A percentile compares a stretch with the other conserved stretches of the same genome.
Conservation (phyloP, 1,140 invertebrate genomes). For the Gryllus bimaculatus region DNA sequence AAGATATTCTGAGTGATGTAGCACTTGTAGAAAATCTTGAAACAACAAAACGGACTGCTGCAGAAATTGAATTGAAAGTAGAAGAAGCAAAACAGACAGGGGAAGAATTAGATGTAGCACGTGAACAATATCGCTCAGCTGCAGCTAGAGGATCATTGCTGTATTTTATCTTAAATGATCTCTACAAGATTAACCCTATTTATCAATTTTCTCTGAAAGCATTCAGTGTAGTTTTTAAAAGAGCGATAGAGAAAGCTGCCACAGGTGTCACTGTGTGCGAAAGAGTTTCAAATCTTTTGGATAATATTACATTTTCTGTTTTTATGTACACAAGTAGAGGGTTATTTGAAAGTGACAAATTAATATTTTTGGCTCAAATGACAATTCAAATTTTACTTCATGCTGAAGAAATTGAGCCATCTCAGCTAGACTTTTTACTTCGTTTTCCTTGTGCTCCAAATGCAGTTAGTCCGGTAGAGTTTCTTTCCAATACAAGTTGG, state of each 20-base stretch:
- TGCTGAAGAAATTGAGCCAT: slow-evolving; percentile 53
- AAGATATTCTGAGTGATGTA: slow-evolving; percentile 85
- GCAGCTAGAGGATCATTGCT: slow-evolving; percentile 78
- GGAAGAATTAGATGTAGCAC: slow-evolving; percentile 77
- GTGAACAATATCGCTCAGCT: slow-evolving; percentile 80
- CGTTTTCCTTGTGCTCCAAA: slow-evolving; percentile 59
- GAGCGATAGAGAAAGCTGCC: slow-evolving; percentile 65
- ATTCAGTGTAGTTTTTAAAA: slow-evolving; percentile 86
- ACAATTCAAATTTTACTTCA: slow-evolving; percentile 58
- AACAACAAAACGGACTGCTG: slow-evolving; percentile 84
- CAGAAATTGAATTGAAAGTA: slow-evolving; percentile 75
- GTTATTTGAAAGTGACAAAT: slow-evolving; percentile 86
- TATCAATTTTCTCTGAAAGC: slow-evolving; percentile 96
- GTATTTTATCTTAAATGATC: slow-evolving; percentile 90
- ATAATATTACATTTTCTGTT: slow-evolving; percentile 78
- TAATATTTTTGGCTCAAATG: slow-evolving; percentile 85
- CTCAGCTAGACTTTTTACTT: slow-evolving; percentile 81
- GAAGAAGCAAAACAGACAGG: slow-evolving; percentile 76
- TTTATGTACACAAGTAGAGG: slow-evolving; percentile 83
- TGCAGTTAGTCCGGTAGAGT: slow-evolving; percentile 68
- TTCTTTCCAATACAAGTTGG: slow-evolving; percentile 75
- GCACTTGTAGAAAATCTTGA: slow-evolving; percentile 87
- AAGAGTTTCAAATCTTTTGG: slow-evolving; percentile 69
- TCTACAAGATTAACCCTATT: slow-evolving; percentile 89
- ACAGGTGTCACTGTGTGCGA: slow-evolving; percentile 54